A percentile compares a stretch with the other conserved stretches of the same genome.
Conservation (phyloP, 2,888 invertebrate genomes). For the Ptilodon capucinus region DNA sequence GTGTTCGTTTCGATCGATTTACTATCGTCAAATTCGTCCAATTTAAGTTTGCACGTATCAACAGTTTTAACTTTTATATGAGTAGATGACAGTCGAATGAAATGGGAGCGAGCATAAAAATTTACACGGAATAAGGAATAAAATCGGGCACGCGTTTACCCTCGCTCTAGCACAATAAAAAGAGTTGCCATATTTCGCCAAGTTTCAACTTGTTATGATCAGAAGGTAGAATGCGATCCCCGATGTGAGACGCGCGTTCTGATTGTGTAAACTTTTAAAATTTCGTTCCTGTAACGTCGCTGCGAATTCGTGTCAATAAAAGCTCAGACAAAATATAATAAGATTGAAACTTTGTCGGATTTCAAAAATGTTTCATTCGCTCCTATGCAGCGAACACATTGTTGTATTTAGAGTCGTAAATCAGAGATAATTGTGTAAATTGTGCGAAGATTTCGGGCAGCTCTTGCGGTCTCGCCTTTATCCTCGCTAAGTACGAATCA, state of each 20-base stretch:
- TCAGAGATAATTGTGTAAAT: constrained; percentile 7
- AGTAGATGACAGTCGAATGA: constrained; percentile 50
- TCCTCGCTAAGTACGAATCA: constrained; percentile 62
- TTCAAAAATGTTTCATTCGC: constrained; percentile 14
- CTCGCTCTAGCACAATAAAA: constrained; percentile 54
- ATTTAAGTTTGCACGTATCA: constrained; percentile 49
- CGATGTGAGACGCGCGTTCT: constrained; percentile 40
- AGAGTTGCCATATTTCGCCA: constrained; percentile 61
- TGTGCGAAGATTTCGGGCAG: constrained; percentile 15
- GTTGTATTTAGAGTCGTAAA: not conserved
- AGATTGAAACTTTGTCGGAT: constrained; percentile 10
- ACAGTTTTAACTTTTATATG: constrained; percentile 47
- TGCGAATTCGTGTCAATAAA: constrained; percentile 35
- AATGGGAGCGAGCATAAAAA: constrained; percentile 54
- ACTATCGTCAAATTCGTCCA: constrained; percentile 41
- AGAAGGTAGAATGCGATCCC: constrained; percentile 46
- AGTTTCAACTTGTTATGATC: constrained; percentile 68
- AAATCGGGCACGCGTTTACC: constrained; percentile 47
- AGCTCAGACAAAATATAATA: constrained; percentile 43
- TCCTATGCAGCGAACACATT: constrained; percentile 1
- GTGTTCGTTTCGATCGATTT: constrained; percentile 34
- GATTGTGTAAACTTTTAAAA: constrained; percentile 61
- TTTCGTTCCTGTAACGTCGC: constrained; percentile 37
- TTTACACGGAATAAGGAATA: constrained; percentile 55
- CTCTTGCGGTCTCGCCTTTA: constrained; percentile 31